A percentile compares a stretch with the other conserved stretches of the same genome.
Evolutionary conservation across 2,113 vertebrate species (phyloP).

Genomic region (Apodemus speciosus): DNA sequence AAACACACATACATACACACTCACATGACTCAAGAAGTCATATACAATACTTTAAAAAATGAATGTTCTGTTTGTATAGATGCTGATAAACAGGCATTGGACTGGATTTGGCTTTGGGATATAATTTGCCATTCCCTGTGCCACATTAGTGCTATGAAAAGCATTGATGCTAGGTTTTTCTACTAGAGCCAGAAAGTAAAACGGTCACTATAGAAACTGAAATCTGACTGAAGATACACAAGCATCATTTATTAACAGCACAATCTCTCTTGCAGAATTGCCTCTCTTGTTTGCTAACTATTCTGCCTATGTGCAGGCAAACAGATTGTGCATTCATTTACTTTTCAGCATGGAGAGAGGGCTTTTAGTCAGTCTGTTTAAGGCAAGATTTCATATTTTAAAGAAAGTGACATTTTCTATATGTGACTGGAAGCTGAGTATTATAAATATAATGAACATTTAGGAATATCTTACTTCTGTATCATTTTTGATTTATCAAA

Average conservation of each 20-base stretch:
- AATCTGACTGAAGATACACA: not conserved
- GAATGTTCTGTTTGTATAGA: not conserved
- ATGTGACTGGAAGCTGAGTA: conserved; percentile 3
- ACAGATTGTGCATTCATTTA: conserved; percentile 3
- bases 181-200: not conserved
- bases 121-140: not conserved
- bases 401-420: conserved; percentile 52
- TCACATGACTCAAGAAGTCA: not conserved
- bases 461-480: conserved; percentile 44
- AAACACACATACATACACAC: not conserved
- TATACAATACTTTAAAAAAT: not conserved
- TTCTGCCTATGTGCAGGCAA: not conserved
- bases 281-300: not conserved
- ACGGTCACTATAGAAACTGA: conserved; percentile 28
- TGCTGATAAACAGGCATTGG: not conserved
- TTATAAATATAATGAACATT: conserved; percentile 52
- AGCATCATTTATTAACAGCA: not conserved
- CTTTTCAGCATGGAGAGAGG: conserved; percentile 10
- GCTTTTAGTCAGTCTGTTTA: conserved; percentile 33
- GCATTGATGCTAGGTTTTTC: not conserved
- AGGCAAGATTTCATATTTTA: conserved; percentile 58
- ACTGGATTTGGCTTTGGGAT: not conserved
- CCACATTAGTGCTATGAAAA: not conserved
- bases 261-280: not conserved
- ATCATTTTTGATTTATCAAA: conserved; percentile 62